A percentile compares a stretch with the other conserved stretches of the same genome.
Conservation (phyloP, 1,140 invertebrate species). For the Drosophila asahinai region DNA sequence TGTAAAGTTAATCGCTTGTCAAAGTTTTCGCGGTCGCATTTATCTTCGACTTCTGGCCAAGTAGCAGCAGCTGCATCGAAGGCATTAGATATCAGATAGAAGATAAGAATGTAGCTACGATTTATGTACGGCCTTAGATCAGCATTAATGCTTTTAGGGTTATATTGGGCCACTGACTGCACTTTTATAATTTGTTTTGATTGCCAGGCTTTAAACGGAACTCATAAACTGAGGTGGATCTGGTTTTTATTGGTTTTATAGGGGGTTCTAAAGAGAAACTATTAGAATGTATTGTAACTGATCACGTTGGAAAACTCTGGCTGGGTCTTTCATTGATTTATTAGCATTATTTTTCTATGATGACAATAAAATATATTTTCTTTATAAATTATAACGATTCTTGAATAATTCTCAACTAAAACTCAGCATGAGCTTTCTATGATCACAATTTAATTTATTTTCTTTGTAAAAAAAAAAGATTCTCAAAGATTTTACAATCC, state of each 20-base stretch:
- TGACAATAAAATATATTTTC: not conserved
- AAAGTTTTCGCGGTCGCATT: slow-evolving; percentile 78
- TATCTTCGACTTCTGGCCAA: slow-evolving; percentile 53
- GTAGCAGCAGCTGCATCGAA: slow-evolving; percentile 42
- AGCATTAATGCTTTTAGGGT: slow-evolving; percentile 20
- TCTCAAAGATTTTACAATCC: not conserved
- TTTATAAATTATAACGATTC: too few species aligned
- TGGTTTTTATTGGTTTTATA: not conserved
- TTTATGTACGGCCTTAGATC: slow-evolving; percentile 18
- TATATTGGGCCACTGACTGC: not conserved
- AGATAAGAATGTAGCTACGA: slow-evolving; percentile 35
- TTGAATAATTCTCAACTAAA: too few species aligned
- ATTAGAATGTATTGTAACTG: too few species aligned
- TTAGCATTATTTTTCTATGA: not conserved
- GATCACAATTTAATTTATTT: too few species aligned
- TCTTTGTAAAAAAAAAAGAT: too few species aligned
- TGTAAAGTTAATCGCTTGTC: slow-evolving; percentile 83
- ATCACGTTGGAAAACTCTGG: too few species aligned
- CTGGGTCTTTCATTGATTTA: too few species aligned
- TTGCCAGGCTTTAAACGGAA: not conserved
- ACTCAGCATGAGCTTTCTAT: too few species aligned
- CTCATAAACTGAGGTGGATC: not conserved
- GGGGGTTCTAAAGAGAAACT: not conserved
- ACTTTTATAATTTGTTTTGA: slow-evolving; percentile 21
- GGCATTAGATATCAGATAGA: slow-evolving; percentile 44